Evolutionary conservation across 2,888 invertebrate genomes (phyloP).

Genomic region (Aspidiotus rigidus): DNA sequence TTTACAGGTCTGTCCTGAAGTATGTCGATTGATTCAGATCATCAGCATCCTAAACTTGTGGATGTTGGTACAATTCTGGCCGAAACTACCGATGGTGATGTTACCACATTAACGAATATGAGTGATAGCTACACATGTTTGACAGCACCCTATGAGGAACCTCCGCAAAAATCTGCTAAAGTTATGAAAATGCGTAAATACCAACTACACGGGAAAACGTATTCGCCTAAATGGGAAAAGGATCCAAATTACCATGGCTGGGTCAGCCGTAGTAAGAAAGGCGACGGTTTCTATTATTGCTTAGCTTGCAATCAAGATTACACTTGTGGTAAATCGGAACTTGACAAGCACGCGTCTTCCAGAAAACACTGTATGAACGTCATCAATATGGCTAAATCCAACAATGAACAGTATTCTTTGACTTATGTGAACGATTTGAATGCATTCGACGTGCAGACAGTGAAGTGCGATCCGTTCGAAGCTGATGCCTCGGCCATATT

Average conservation of each 20-base stretch:
- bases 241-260: slow-evolving; percentile 21
- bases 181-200: slow-evolving; percentile 13
- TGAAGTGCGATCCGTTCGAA: slow-evolving; percentile 5
- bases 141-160: not conserved
- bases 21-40: too few relatives aligned
- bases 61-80: not conserved
- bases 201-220: slow-evolving; percentile 22
- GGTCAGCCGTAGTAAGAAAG: slow-evolving; percentile 24
- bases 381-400: slow-evolving; percentile 6
- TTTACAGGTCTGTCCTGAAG: too few relatives aligned
- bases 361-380: slow-evolving; percentile 25
- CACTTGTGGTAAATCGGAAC: slow-evolving; percentile 27
- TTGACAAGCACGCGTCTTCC: slow-evolving; percentile 24
- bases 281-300: slow-evolving; percentile 26
- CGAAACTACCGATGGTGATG: not conserved
- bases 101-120: not conserved
- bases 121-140: not conserved
- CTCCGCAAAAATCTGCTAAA: not conserved
- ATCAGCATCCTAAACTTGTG: too few relatives aligned
- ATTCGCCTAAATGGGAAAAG: slow-evolving; percentile 23
- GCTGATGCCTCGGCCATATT: not conserved
- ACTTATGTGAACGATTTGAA: not conserved
- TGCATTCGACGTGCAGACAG: not conserved
- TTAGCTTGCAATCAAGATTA: slow-evolving; percentile 24
- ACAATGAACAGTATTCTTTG: not conserved